These are phyloP conservation scores for Ectemnius lituratus DNA, from an alignment of 2,888 invertebrate species.

Conservation along the genomic window DNA sequence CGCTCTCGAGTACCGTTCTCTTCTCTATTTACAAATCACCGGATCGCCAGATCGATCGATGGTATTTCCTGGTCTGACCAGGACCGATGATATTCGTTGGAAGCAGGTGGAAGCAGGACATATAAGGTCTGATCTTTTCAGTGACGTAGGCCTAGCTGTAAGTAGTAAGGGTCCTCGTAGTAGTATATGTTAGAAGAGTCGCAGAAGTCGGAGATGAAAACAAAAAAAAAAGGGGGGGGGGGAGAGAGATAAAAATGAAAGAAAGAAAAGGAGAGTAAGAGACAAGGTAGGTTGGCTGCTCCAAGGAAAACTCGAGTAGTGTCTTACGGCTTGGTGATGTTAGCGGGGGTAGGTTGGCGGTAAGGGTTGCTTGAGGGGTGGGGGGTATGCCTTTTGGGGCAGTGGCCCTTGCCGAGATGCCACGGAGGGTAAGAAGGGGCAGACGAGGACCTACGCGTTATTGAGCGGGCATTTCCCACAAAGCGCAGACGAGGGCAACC, in stretches of 20 bases:
- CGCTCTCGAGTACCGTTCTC: not conserved
- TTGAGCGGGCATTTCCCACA: conserved; percentile 77
- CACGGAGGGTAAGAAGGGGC: conserved; percentile 58
- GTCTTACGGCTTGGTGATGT: conserved; percentile 23
- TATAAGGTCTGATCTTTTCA: conserved; percentile 48
- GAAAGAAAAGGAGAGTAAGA: not conserved
- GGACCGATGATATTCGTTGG: not conserved
- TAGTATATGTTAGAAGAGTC: no score
- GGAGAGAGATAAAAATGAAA: no score
- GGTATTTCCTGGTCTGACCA: not conserved
- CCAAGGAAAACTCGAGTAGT: conserved; percentile 31
- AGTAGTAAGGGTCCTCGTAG: no score
- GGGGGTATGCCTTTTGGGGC: conserved; percentile 64
- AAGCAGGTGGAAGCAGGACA: conserved; percentile 30
- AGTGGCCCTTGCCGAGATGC: conserved; percentile 63
- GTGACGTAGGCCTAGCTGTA: not conserved
- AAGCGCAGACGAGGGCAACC: conserved; percentile 78
- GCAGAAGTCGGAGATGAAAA: not conserved
- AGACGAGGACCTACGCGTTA: conserved; percentile 73
- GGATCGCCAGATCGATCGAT: conserved; percentile 27
- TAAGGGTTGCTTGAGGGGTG: conserved; percentile 59
- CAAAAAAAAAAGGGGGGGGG: conserved; percentile 1
- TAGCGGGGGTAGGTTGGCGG: conserved; percentile 17
- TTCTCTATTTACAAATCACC: conserved; percentile 1
- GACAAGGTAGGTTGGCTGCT: not conserved